Base-by-base conservation (phyloP, 1,140 invertebrate species). In the Lanistes nyassanus region DNA sequence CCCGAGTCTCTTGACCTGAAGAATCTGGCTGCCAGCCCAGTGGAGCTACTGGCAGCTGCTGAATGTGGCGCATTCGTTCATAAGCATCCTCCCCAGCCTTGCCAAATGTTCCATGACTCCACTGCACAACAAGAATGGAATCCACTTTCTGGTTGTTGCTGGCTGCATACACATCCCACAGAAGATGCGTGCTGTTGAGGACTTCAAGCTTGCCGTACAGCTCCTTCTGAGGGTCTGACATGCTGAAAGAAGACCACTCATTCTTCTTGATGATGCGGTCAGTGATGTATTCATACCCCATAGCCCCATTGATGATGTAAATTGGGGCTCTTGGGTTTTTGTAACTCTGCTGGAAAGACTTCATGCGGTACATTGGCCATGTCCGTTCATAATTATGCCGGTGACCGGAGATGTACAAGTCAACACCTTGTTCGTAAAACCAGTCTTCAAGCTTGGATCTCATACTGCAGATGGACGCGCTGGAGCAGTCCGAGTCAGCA, bases 381-480 rank as follows among this genome's bases (percentile, higher is more conserved):
- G 97, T 90, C 55, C 98, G 91, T 90, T 99, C 96, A 88, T 99
- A 99, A 34, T 94, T 94, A 90, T 99, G 97, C 87, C 99, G 96
- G 89, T 99, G 97, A 0, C 96, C 97, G 95, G 96, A 98, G n/a
- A 99, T 91, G 86, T 94, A 93, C 66, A 98, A 88, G 90, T 99
- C 98, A 26, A 99, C 98, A 65, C 95, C 95, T 86, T 95, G 93
- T 67, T 95, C 91, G 81, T 93, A 93, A 84, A 99, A 95, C 5
- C 99, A 85, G 53, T 96, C 91, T 90, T 99, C 98, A 65, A 99
- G 87, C 29, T 77, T 51, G 3, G 58, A 67, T 34, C 84, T 60
- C 0, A 85, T 78, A 36, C 76, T 31, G 34, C 81, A 76, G 9
- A 37, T 47, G 1, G 6, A 21, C n/a, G 55, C 51, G 23, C 11